Conservation (phyloP, 2,113 vertebrate genomes). For the Engraulis encrasicolus region DNA sequence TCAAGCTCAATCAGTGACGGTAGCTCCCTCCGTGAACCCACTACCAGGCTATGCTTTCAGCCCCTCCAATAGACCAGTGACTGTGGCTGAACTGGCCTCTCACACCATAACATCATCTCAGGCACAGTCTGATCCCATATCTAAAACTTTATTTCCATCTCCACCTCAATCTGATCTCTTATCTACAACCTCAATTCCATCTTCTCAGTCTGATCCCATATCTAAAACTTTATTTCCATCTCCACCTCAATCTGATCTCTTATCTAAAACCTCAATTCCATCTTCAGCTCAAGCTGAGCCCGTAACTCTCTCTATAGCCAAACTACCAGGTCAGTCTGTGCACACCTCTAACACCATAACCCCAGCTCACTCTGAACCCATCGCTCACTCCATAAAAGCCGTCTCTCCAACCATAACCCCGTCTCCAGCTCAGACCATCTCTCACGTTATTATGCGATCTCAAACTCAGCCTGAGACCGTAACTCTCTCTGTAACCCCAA, state of each 20-base stretch:
- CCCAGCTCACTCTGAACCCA: too few relatives aligned
- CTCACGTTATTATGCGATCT: too few relatives aligned
- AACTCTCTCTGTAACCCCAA: conserved; percentile 36
- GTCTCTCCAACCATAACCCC: conserved; percentile 63
- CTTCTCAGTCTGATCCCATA: too few relatives aligned
- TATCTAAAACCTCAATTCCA: background rate
- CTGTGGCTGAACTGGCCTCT: too few relatives aligned
- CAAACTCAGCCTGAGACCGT: background rate
- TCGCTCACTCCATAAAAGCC: background rate
- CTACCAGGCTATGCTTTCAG: too few relatives aligned
- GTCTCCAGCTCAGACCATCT: conserved; percentile 30
- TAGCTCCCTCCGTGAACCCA: too few relatives aligned
- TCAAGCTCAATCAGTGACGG: too few relatives aligned
- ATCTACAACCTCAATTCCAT: too few relatives aligned
- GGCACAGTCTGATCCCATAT: conserved; percentile 52
- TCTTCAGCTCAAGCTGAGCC: too few relatives aligned
- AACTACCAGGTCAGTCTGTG: too few relatives aligned
- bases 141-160: conserved; percentile 68
- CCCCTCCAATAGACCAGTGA: too few relatives aligned
- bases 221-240: background rate
- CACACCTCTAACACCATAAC: too few relatives aligned
- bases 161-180: conserved; percentile 43
- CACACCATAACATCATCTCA: conserved; percentile 36
- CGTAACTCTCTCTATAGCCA: conserved; percentile 48
- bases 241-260: conserved; percentile 48